These are phyloP conservation scores for Drosophila malerkotliana DNA, from an alignment of 1,140 invertebrate genomes.

Conservation along the genomic window DNA sequence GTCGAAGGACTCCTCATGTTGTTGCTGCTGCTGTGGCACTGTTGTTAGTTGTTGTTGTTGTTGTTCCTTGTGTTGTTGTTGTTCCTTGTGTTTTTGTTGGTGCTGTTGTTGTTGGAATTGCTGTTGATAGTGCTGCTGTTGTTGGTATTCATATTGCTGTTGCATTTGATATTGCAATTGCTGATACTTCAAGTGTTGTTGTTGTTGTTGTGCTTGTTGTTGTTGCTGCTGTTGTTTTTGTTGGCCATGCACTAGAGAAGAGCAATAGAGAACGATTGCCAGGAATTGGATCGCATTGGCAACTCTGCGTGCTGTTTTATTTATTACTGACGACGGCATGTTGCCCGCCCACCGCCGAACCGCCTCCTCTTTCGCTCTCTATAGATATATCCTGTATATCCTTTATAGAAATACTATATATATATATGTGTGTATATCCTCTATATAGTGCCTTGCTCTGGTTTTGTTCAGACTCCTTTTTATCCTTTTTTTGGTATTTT, in stretches of 20 bases:
- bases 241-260: constrained; percentile 62
- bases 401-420: constrained; percentile 9
- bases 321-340: constrained; percentile 63
- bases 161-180: constrained; percentile 78
- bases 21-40: constrained; percentile 46
- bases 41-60: constrained; percentile 33
- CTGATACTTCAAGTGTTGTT: constrained; percentile 69
- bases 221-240: constrained; percentile 32
- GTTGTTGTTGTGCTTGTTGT: constrained; percentile 19
- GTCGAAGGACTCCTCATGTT: constrained; percentile 49
- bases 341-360: constrained; percentile 24
- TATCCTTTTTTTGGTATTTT: background rate
- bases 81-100: background rate
- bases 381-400: constrained; percentile 6
- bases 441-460: constrained; percentile 15
- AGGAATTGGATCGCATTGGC: constrained; percentile 68
- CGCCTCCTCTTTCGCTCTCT: constrained; percentile 5
- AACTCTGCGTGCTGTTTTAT: constrained; percentile 59
- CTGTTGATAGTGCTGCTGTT: constrained; percentile 70
- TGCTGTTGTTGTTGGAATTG: constrained; percentile 68
- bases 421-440: constrained; percentile 11
- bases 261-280: constrained; percentile 65
- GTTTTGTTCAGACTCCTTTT: constrained; percentile 9
- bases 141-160: constrained; percentile 77
- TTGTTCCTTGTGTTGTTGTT: constrained; percentile 25